Conservation (phyloP, 2,888 invertebrate species). For the Choreutis nemorana region DNA sequence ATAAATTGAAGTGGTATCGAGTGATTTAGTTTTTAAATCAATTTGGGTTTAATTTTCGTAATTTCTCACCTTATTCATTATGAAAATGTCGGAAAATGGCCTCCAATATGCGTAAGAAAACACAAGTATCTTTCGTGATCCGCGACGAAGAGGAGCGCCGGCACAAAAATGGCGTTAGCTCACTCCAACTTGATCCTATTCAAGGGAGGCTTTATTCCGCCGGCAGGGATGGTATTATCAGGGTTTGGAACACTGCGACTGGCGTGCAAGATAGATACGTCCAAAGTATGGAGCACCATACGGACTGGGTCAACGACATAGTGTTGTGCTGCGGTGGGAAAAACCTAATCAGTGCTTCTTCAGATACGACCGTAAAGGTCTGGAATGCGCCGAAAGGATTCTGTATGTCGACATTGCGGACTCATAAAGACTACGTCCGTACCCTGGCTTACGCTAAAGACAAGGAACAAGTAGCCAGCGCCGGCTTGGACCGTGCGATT, state of each 20-base stretch:
- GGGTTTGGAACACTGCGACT: constrained; percentile 82
- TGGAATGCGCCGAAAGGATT: constrained; percentile 99
- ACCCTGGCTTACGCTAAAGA: constrained; percentile 97
- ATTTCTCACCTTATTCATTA: constrained; percentile 16
- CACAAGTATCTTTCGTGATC: constrained; percentile 96
- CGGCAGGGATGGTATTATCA: constrained; percentile 95
- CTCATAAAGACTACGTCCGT: constrained; percentile 98
- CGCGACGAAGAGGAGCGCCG: constrained; percentile 94
- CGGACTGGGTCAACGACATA: constrained; percentile 99
- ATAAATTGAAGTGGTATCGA: constrained; percentile 6
- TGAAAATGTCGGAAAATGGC: constrained; percentile 63
- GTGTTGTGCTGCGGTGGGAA: constrained; percentile 96
- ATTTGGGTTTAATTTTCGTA: constrained; percentile 13
- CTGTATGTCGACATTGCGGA: constrained; percentile 97
- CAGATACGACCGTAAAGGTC: constrained; percentile 98
- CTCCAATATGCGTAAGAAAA: constrained; percentile 62
- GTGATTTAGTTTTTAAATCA: constrained; percentile 19
- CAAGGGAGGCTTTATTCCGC: constrained; percentile 93
- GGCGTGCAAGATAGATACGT: constrained; percentile 73
- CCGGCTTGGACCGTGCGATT: constrained; percentile 95
- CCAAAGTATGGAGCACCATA: constrained; percentile 99
- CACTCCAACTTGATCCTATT: constrained; percentile 90
- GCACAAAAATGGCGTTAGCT: constrained; percentile 96
- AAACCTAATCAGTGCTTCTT: constrained; percentile 98
- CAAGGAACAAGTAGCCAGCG: constrained; percentile 94